Evolutionary conservation across 2,113 vertebrate genomes (phyloP), one percentile per base, ranked within the genome.

Genomic region (Cebidichthys violaceus): DNA sequence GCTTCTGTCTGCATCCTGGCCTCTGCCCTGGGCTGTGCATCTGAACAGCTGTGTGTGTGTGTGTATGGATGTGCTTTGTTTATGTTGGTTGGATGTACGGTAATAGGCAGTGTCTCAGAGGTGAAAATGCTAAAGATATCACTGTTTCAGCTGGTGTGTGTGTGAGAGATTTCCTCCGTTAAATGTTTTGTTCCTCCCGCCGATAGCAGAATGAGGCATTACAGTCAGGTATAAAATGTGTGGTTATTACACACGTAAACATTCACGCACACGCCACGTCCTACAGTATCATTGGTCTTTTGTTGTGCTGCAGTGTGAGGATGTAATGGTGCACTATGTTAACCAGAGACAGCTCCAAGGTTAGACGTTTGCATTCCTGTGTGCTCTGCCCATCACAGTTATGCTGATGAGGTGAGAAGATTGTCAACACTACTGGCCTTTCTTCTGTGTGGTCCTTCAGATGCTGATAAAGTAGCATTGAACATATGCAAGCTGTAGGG

Each of bases 331-430:
- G 68, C 85, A 77, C 68, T 75, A 39, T 70, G 59, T 86, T 80
- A 76, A 83, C 77, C 65, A 81, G 77, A 86, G 78, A 55, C 59
- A 17, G 64, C 72, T 71, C 65, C 91, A 90, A 91, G 88, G 88
- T 93, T 87, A 90, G 90, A 77, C 31, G 45, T 84, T 84, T 84
- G 78, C 79, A 88, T 83, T 81, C 45, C 45, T 68, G 60, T 74
- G 52, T 75, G 55, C 62, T 80, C 59, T 71, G 43, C 45, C 59
- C 74, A 27, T 81, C 81, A 41, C 60, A 35, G 70, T 69, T 60
- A 67, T 47, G 66, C 59, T 81, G 72, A 88, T 84, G 65, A 86
- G 71, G 79, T 74, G 31, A 67, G 62, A 37, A 78, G 66, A 89
- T 83, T 80, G 76, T 74, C 61, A 37, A n/a, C 78, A 35, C 60